Base-by-base conservation (phyloP, 53 echinoderm and acorn worm genomes). In the Actinopyga echinites region DNA sequence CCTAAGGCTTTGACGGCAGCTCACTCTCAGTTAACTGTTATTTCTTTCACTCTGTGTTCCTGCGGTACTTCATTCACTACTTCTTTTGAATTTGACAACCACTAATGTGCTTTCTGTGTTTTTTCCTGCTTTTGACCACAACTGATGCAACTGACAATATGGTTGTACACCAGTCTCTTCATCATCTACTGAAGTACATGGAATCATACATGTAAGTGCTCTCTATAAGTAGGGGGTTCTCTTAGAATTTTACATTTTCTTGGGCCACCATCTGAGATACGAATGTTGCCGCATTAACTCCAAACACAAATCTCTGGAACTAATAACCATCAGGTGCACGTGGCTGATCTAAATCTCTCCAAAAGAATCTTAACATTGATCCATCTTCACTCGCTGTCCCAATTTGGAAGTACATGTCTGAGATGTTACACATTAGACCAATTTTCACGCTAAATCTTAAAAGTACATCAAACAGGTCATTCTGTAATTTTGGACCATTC, bases 1-100 rank as follows among this genome's bases (percentile, higher is more conserved):
- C 40, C 7, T 40, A 10, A 7, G 37, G 37, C 4, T 86, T 83
- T 4, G 91, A 17, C 0, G 91, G 86, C 11, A 91, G 65, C 17
- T 84, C 73, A 26, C 86, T 82, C 56, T 64, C 57, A 8, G 84
- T 30, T 0, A 94, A 80, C 17, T 91, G n/a, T 86, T 28, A 86
- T 49, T 28, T 89, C 79, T 64, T 86, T 91, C 15, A 89, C 87
- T 82, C 82, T 81, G 36, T 89, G 86, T 13, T 86, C 75, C 26
- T 58, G 66, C 7, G 94, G 85, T 22, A 94, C 78, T 11, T 69
- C 20, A 23, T 79, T 35, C 32, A 91, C 25, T 26, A 94, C 94
- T 35, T 86, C 87, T 65, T 69, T 83, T 17, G 77, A 84, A 30
- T 94, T 94, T 0, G 91, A 91, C 4, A 91, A 33, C 64, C 89